Percentiles rank a stretch among this genome's conserved stretches.
These are phyloP conservation scores for Akabosia matsudoensis DNA, from an alignment of 1,140 invertebrate species.

Conservation along the genomic window DNA sequence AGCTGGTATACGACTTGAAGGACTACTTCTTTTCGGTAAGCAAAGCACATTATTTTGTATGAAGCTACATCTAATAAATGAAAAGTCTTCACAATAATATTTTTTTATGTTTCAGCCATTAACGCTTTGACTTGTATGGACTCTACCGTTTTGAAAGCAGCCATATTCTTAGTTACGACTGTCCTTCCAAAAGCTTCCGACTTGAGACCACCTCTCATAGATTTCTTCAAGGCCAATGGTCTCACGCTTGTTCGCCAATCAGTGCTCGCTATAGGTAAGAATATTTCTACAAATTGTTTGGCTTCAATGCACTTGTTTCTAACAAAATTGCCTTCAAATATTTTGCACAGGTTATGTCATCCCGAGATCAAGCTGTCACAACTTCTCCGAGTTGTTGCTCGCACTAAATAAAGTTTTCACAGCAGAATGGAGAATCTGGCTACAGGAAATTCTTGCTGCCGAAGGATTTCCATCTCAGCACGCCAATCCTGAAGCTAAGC, in stretches of 20 bases:
- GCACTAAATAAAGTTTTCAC: slow-evolving; percentile 32
- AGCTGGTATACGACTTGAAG: slow-evolving; percentile 30
- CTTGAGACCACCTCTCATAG: slow-evolving; percentile 25
- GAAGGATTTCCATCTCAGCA: slow-evolving; percentile 42
- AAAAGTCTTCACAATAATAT: neutral
- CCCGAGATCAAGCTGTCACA: slow-evolving; percentile 32
- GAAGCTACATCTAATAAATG: too few relatives aligned
- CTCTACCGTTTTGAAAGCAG: slow-evolving; percentile 37
- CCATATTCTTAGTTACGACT: slow-evolving; percentile 33
- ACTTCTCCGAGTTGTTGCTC: slow-evolving; percentile 33
- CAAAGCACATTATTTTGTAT: too few relatives aligned
- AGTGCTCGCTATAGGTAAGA: slow-evolving; percentile 38
- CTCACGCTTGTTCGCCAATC: slow-evolving; percentile 34
- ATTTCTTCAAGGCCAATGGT: slow-evolving; percentile 36
- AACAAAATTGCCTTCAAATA: too few relatives aligned
- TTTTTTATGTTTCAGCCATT: slow-evolving; percentile 19
- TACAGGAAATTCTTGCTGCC: slow-evolving; percentile 30
- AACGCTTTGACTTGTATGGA: slow-evolving; percentile 37
- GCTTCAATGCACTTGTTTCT: too few relatives aligned
- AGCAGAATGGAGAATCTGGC: slow-evolving; percentile 42
- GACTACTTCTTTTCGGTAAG: slow-evolving; percentile 34
- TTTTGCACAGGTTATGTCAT: slow-evolving; percentile 35
- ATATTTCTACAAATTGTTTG: too few relatives aligned
- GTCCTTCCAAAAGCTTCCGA: slow-evolving; percentile 32
- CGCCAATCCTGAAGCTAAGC: slow-evolving; percentile 35